phyloP scores from a whole-genome alignment of 2,113 vertebrate genomes.

The Phaethon lepturus region DNA sequence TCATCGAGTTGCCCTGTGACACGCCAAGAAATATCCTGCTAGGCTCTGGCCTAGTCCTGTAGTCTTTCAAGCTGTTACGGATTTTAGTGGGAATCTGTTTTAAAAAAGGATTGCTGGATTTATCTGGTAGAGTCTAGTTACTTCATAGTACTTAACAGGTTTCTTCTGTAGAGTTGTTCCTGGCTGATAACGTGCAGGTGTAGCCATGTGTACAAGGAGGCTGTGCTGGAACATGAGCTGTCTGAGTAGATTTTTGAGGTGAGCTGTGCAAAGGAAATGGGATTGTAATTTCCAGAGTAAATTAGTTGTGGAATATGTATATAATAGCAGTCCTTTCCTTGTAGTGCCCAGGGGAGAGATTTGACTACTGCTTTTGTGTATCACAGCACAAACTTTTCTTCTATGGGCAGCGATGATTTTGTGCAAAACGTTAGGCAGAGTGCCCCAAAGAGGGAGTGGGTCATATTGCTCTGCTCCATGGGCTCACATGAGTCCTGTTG shows the following conservation, averaged over 20 bases:
- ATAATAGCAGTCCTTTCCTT: not conserved
- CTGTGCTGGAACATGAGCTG: not conserved
- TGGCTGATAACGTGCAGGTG: not conserved
- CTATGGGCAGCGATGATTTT: not conserved
- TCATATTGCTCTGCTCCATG: not conserved
- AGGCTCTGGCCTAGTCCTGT: not conserved
- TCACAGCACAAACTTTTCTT: not conserved
- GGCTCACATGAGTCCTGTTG: not conserved
- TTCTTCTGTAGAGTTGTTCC: not conserved
- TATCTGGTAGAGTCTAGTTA: not conserved
- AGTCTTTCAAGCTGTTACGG: not conserved
- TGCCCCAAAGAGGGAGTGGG: not conserved
- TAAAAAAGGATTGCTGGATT: not conserved
- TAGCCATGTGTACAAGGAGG: not conserved
- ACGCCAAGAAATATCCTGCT: not conserved
- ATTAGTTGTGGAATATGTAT: not conserved
- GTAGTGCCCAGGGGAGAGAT: not conserved
- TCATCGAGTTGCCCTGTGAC: not conserved
- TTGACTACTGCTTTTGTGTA: not conserved
- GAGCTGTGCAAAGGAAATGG: not conserved
- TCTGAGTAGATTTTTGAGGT: not conserved
- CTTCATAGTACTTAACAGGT: not conserved
- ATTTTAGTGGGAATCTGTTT: not conserved
- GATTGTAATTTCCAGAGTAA: not conserved
- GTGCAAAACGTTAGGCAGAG: not conserved